Base-by-base conservation (phyloP, 2,113 vertebrate species). In the Egretta garzetta region DNA sequence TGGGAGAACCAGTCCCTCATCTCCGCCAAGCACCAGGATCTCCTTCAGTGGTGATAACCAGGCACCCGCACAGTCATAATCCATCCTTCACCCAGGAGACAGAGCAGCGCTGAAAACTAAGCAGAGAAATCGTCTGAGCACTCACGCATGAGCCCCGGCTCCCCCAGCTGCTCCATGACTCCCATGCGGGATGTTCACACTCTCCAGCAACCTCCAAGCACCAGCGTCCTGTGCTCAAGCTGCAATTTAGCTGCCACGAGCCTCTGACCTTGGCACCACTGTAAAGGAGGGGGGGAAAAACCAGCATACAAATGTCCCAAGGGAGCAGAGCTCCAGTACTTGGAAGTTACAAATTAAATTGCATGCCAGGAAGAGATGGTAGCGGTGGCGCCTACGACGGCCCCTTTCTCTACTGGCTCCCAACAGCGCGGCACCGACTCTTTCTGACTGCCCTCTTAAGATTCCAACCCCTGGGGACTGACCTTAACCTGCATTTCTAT, bases 311-410 rank as follows among this genome's bases (percentile, higher is more conserved):
- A 74, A 39, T 11, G 24, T 56, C 50, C 52, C 49, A 74, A 35
- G 50, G 14, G 23, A 80, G 71, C 35, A 94, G 64, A 89, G 80
- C 41, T 85, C 21, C 45, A 24, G 52, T 1, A 15, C 23, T 22
- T 14, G 47, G 32, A 17, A 74, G 64, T 35, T 16, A 47, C 22
- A 62, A 52, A 55, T 68, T 18, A 26, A 94, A 50, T 1, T 7
- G 52, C 17, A 9, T 12, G 15, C 13, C 0, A 3, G 63, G 72
- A 80, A 35, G 59, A 62, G 82, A 11, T n/a, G 19, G 53, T 23
- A 21, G 47, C 3, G 0, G 32, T 4, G 45, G 55, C 0, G 1
- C 3, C 0, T 20, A 55, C 52, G 27, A 73, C 3, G 1, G 55
- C 53, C 17, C 55, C 1, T 5, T 35, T 58, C 82, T 59, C 22